Conservation (phyloP, 2,113 vertebrate genomes). For the Uria lomvia region DNA sequence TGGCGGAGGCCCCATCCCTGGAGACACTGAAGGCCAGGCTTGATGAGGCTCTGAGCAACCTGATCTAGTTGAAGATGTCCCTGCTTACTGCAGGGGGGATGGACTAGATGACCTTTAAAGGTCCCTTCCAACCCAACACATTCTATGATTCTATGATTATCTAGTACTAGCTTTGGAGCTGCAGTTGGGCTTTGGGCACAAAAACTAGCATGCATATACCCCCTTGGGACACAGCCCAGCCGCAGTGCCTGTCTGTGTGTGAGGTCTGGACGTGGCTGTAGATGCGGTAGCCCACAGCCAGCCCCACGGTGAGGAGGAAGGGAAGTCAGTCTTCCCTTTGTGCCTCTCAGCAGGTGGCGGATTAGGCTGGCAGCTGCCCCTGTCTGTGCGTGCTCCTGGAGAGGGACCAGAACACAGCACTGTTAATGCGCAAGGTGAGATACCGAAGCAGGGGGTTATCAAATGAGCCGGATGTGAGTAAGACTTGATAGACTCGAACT, state of each 20-base stretch:
- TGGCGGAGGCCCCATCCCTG: no score
- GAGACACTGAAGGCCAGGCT: no score
- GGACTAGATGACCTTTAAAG: no score
- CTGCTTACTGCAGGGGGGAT: no score
- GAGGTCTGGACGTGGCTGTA: background rate
- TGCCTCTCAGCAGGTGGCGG: background rate
- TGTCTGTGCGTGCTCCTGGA: rapidly evolving
- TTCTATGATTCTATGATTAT: no score
- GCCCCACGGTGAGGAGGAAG: background rate
- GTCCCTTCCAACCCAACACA: no score
- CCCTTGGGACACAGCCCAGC: background rate
- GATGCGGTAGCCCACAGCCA: background rate
- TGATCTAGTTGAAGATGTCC: no score
- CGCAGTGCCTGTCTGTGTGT: no score
- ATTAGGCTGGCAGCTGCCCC: background rate
- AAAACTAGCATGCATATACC: no score
- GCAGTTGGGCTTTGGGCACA: background rate
- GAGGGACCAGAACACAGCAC: background rate
- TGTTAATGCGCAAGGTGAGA: background rate
- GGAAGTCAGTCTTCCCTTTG: background rate
- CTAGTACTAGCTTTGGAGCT: background rate
- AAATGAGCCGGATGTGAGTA: background rate
- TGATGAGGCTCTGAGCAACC: no score
- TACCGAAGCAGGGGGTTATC: background rate
- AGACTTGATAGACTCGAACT: background rate